A percentile compares a stretch with the other conserved stretches of the same genome.
Conservation (phyloP, 2,888 invertebrate species). For the Diaphora mendica region DNA sequence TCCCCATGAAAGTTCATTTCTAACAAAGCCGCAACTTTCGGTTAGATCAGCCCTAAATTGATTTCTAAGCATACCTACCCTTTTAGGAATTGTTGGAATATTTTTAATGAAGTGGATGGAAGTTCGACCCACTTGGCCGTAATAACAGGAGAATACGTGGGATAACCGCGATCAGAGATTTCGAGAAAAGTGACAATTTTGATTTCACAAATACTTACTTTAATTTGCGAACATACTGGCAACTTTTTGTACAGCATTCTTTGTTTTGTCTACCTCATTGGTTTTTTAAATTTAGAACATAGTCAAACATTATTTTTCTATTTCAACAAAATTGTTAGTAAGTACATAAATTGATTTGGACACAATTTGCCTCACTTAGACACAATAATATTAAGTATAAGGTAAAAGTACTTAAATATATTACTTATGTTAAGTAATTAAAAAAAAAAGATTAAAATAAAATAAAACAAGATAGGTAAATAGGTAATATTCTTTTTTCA, state of each 20-base stretch:
- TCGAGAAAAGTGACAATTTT: slow-evolving; percentile 43
- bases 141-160: slow-evolving; percentile 28
- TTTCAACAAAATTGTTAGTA: too few species aligned
- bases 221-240: slow-evolving; percentile 8
- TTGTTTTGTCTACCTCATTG: background rate
- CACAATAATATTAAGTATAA: too few species aligned
- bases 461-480: too few species aligned
- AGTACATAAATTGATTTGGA: too few species aligned
- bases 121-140: slow-evolving; percentile 39
- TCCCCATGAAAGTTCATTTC: slow-evolving; percentile 13
- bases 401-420: too few species aligned
- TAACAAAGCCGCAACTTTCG: slow-evolving; percentile 4
- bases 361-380: too few species aligned
- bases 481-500: background rate
- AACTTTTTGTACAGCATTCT: slow-evolving; percentile 1
- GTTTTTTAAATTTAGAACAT: background rate
- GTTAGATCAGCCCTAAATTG: slow-evolving; percentile 23
- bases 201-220: slow-evolving; percentile 42
- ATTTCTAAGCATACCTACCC: slow-evolving; percentile 21
- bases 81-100: slow-evolving; percentile 27
- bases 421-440: too few species aligned
- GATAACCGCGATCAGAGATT: slow-evolving; percentile 26
- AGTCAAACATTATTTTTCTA: too few species aligned
- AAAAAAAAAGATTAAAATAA: too few species aligned
- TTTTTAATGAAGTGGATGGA: slow-evolving; percentile 27